Evolutionary conservation across 2,888 invertebrate genomes (phyloP), one percentile per base, ranked within the genome.

Genomic region (Melinaea marsaeus): DNA sequence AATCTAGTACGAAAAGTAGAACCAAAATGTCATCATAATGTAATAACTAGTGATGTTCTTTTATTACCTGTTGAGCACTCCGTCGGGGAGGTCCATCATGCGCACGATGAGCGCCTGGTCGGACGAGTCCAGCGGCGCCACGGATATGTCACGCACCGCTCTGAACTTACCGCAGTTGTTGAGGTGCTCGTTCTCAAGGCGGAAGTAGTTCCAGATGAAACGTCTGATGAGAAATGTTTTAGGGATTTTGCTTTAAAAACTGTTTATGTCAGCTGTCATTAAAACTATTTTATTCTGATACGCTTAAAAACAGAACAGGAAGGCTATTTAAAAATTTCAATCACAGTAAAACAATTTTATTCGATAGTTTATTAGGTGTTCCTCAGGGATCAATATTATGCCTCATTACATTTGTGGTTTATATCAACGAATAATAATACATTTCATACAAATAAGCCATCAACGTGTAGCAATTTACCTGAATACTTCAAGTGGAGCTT

Each of bases 201-300:
- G 99, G 92, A 99, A 99, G 89, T 98, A 99, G 89, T 99, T 99
- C 99, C 99, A 99, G 57, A 99, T 94, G 88, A 99, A 99, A 62
- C 99, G 94, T 79, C 97, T 96, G 81, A 42, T 42, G 11, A 42
- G 42, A 2, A 42, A 42, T 42, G 42, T 42, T 9, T 42, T 42
- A 9, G 9, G 9, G 9, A 42, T 42, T 6, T 9, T 5, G 9
- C 11, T 42, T 42, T 42, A 42, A 9, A 9, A 42, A 6, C 42
- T 9, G 9, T 42, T 22, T 22, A 7, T 42, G 9, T 42, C 11
- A 2, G 7, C 1, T 1, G 42, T 42, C 9, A 9, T 42, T 42
- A 9, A 42, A 42, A 9, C 11, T 42, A 9, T 6, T 42, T 42
- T 42, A 42, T 42, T 42, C 42, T 42, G 9, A 42, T 9, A 42